phyloP scores from a whole-genome alignment of 2,888 invertebrate genomes.

The Chirona hameri region DNA sequence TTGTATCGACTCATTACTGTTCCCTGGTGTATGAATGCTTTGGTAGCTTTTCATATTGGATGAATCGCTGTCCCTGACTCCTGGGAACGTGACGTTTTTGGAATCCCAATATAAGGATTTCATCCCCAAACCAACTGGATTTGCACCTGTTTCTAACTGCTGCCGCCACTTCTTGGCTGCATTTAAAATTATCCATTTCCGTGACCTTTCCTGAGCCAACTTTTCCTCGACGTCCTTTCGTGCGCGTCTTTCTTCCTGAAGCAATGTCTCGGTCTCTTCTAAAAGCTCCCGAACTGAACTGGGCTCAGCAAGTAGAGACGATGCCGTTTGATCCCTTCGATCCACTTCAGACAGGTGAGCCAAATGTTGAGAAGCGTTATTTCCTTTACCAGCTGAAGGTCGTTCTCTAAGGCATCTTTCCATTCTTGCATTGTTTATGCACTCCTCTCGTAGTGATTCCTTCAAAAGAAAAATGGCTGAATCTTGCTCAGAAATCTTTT shows the following conservation, averaged over 20 bases:
- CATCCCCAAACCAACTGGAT: too few species aligned
- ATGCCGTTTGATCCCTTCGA: not conserved
- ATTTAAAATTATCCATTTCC: not conserved
- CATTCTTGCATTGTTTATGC: not conserved
- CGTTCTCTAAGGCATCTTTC: not conserved
- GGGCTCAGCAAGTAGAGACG: not conserved
- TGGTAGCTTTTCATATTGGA: not conserved
- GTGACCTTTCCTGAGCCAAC: not conserved
- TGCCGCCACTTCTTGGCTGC: constrained; percentile 1
- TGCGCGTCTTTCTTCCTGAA: not conserved
- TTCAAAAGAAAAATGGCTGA: not conserved
- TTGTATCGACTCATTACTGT: not conserved
- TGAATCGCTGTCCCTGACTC: not conserved
- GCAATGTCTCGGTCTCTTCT: not conserved
- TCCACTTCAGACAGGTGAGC: not conserved
- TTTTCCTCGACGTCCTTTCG: not conserved
- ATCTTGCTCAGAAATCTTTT: not conserved
- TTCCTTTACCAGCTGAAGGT: too few species aligned
- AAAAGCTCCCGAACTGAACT: not conserved
- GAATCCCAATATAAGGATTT: not conserved
- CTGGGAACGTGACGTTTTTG: not conserved
- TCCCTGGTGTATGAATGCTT: not conserved
- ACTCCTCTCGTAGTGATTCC: not conserved
- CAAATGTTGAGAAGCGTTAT: too few species aligned
- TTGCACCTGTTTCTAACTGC: not conserved